Base-by-base conservation (phyloP, 2,113 vertebrate genomes). In the Chlorocebus sabaeus region DNA sequence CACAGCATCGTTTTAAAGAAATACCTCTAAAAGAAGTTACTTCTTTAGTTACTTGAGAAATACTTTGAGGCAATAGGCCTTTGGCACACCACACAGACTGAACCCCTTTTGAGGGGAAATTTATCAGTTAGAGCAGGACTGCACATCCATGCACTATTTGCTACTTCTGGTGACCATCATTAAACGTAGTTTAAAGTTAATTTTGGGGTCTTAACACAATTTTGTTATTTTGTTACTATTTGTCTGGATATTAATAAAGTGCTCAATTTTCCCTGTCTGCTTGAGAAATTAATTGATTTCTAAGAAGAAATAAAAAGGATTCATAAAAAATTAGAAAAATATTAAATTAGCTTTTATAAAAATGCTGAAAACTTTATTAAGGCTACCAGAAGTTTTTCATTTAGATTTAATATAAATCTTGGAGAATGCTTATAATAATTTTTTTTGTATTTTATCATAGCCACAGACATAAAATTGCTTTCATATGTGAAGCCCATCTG, bases 221-320 rank as follows among this genome's bases (percentile, higher is more conserved):
- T 86, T 86, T 86, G 17, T 95, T 93, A 73, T 52, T 82, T 73
- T 93, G 22, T 82, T 93, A 76, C 43, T 82, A 12, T 95, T 93
- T 85, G 7, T 84, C 4, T 78, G 2, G 2, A 32, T 81, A 68
- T n/a, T 43, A 86, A 50, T 38, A 89, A 30, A 59, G 8, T 78
- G 7, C 3, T 70, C 14, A 20, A 43, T 79, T 95, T 75, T 38
- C 27, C 16, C 11, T 48, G 11, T 80, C 30, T 81, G 22, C 40
- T 79, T 83, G 61, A 50, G 52, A 90, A 97, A 89, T 38, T 73
- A 57, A 81, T 72, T 95, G 87, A 84, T 70, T 97, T 94, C 43
- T 82, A 50, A 27, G 52, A 84, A 80, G 12, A 90, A 93, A 78
- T 95, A 8, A 84, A 95, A 97, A 48, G 27, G 0, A 6, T 73